Base-by-base conservation (phyloP, 1,140 invertebrate species). In the Eufriesea mexicana region DNA sequence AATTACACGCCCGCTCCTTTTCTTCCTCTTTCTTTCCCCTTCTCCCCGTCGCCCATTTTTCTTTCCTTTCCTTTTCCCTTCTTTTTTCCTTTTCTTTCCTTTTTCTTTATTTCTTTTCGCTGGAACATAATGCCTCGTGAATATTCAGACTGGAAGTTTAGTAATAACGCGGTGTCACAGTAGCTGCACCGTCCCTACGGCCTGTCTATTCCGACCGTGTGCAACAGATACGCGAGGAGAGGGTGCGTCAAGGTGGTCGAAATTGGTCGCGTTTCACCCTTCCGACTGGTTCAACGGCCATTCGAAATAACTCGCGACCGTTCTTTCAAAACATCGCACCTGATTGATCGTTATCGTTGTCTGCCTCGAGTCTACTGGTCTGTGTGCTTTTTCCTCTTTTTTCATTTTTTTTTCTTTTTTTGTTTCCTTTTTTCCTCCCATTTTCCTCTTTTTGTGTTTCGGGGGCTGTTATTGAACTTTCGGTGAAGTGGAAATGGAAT, bases 111-210 rank as follows among this genome's bases (percentile, higher is more conserved):
- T n/a, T 55, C 49, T 8, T 62, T 14, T 42, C 25, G 0, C 74
- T 62, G 73, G 23, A 83, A 73, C 80, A 68, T 86, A 78, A 87
- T 87, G 84, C 84, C 74, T 76, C 61, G 84, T 76, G 79, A 79
- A 87, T 78, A 76, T 85, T 87, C 85, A 87, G 78, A 62, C 71
- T 35, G 64, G 23, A 76, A 83, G 61, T 83, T 87, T 62, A 79
- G 80, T 83, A 73, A 86, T 62, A 75, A 74, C 79, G 79, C 23
- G 70, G 54, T 71, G 78, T 18, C n/a, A 55, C 57, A n/a, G 55
- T 14, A 55, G 57, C 55, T 47, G 47, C 20, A 23, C 54, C 42
- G 25, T 25, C n/a, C 14, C 42, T 2, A 10, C n/a, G 1, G 42
- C 20, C 6, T 20, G 42, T 14, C 12, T 42, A n/a, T 67, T 64